phyloP scores from a whole-genome alignment of 2,113 vertebrate genomes.

The Gila orcuttii region DNA sequence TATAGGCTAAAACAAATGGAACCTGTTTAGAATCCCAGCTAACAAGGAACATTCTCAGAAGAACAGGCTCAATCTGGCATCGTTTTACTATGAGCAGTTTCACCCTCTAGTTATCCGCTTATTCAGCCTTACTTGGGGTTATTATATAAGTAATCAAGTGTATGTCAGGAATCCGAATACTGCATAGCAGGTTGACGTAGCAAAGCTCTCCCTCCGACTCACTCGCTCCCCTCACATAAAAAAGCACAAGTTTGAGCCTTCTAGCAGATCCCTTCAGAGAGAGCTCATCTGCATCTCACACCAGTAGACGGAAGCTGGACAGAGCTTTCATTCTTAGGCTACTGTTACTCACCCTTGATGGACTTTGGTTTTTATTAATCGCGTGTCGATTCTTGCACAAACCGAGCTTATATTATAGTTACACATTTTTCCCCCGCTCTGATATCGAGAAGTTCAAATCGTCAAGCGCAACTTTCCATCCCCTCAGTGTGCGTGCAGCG shows the following conservation, averaged over 20 bases:
- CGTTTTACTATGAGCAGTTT: not conserved
- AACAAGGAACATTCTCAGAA: too few species aligned
- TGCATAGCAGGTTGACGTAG: conserved; percentile 7
- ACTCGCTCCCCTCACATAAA: not conserved
- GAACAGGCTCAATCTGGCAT: too few species aligned
- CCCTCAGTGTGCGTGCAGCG: conserved; percentile 43
- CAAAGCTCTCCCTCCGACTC: not conserved
- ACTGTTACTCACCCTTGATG: not conserved
- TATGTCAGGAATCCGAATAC: not conserved
- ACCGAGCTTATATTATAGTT: not conserved
- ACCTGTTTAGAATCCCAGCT: too few species aligned
- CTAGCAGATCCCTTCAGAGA: not conserved
- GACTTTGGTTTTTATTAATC: not conserved
- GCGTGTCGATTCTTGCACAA: not conserved
- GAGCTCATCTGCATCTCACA: conserved; percentile 17
- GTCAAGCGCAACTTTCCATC: conserved; percentile 12
- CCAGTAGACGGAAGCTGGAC: conserved; percentile 1
- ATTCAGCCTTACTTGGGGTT: not conserved
- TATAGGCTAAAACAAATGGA: too few species aligned
- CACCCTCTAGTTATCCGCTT: not conserved
- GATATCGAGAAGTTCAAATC: not conserved
- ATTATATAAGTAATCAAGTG: conserved; percentile 4
- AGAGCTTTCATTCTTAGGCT: not conserved
- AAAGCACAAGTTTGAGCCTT: not conserved
- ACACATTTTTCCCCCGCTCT: not conserved